Evolutionary conservation across 2,888 invertebrate genomes (phyloP).

Genomic region (Diogma glabrata): DNA sequence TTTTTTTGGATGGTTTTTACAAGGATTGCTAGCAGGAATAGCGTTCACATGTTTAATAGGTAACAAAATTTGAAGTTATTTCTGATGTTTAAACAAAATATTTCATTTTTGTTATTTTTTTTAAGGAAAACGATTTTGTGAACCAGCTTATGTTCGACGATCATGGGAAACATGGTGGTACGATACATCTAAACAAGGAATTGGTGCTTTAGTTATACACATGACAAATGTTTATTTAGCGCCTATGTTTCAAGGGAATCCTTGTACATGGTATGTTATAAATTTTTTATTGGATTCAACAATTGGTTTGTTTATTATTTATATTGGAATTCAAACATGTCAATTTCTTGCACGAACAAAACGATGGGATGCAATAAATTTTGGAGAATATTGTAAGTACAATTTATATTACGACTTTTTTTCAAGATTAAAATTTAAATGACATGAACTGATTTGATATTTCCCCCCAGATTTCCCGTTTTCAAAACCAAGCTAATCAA

Average conservation of each 20-base stretch:
- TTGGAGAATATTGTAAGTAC: conserved; percentile 67
- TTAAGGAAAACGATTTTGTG: conserved; percentile 60
- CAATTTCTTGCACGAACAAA: conserved; percentile 51
- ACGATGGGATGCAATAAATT: conserved; percentile 59
- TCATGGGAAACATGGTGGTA: conserved; percentile 73
- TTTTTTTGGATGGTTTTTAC: conserved; percentile 62
- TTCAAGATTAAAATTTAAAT: too few relatives aligned
- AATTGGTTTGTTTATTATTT: conserved; percentile 62
- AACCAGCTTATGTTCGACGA: conserved; percentile 51
- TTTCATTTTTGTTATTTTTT: conserved; percentile 10
- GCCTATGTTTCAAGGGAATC: conserved; percentile 64
- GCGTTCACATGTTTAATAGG: conserved; percentile 63
- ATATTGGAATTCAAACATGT: conserved; percentile 62
- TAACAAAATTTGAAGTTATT: conserved; percentile 36
- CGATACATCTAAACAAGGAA: conserved; percentile 71
- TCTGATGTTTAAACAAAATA: neutral
- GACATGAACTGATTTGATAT: too few relatives aligned
- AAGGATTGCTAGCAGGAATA: conserved; percentile 53
- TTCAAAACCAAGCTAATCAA: too few relatives aligned
- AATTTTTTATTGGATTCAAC: conserved; percentile 73
- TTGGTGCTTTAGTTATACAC: conserved; percentile 69
- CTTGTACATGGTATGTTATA: conserved; percentile 75
- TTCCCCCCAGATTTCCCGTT: too few relatives aligned
- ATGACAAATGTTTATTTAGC: conserved; percentile 70
- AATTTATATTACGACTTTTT: too few relatives aligned